These are phyloP conservation scores for Schizaphis graminum DNA, from an alignment of 2,888 invertebrate species.

Conservation along the genomic window DNA sequence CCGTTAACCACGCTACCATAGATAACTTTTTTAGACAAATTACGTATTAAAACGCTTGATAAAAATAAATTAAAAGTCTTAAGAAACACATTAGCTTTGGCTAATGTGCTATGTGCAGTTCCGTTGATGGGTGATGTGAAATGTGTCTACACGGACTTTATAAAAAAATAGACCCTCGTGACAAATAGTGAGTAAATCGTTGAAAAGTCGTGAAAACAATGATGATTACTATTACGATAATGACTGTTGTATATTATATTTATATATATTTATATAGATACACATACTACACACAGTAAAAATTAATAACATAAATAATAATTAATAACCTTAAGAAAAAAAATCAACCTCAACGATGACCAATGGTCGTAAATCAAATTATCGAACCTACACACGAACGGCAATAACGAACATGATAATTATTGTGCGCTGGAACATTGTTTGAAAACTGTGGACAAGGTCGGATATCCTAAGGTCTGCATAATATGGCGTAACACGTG, in stretches of 20 bases:
- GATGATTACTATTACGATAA: neutral
- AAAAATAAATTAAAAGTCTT: neutral
- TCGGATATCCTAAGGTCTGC: constrained; percentile 25
- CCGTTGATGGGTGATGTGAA: neutral
- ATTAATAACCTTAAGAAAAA: constrained; percentile 27
- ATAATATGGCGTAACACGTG: constrained; percentile 39
- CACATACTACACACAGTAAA: neutral
- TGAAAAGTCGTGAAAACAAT: neutral
- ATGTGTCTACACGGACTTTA: neutral
- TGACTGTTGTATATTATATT: neutral
- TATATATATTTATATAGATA: neutral
- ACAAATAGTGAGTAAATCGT: neutral
- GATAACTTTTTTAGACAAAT: neutral
- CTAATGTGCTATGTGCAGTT: neutral
- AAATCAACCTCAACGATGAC: constrained; percentile 36
- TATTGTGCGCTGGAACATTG: constrained; percentile 40
- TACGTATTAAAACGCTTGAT: neutral
- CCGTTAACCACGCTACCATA: neutral
- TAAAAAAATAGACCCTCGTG: neutral
- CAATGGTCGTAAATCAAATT: constrained; percentile 46
- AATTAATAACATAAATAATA: neutral
- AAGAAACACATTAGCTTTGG: neutral
- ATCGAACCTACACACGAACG: constrained; percentile 52
- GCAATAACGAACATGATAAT: constrained; percentile 47
- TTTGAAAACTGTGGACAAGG: constrained; percentile 51